Evolutionary conservation across 2,113 vertebrate species (phyloP).

Genomic region (Xerus inauris): DNA sequence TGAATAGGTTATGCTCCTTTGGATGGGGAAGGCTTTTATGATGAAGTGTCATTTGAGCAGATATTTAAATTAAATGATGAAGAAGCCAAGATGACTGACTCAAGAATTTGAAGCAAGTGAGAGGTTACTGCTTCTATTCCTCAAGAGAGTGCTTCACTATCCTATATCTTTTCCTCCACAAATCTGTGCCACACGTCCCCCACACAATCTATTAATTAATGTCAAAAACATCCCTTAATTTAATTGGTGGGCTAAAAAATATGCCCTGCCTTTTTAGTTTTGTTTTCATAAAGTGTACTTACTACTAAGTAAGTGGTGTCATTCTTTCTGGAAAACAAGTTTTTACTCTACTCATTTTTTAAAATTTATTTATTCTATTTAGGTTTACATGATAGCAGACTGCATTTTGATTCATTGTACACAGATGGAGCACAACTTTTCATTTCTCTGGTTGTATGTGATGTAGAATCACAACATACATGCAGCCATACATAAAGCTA

Average conservation of each 20-base stretch:
- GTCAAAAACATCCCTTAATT: not conserved
- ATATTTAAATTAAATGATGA: not conserved
- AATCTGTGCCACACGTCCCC: not conserved
- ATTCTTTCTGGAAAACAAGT: too few relatives aligned
- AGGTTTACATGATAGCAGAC: too few relatives aligned
- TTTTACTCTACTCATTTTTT: too few relatives aligned
- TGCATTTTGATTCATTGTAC: too few relatives aligned
- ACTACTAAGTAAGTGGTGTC: too few relatives aligned
- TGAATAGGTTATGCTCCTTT: not conserved
- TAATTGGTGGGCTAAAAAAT: conserved; percentile 16
- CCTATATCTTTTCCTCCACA: not conserved
- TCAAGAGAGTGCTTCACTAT: not conserved
- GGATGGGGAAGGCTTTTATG: not conserved
- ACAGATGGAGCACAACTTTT: too few relatives aligned
- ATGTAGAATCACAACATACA: too few relatives aligned
- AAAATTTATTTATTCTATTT: too few relatives aligned
- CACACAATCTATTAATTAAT: not conserved
- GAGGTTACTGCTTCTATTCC: not conserved
- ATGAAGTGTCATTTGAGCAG: not conserved
- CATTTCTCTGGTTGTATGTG: too few relatives aligned
- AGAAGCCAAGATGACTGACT: not conserved
- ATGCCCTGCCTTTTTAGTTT: too few relatives aligned
- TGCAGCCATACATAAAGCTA: too few relatives aligned
- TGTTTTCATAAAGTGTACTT: too few relatives aligned
- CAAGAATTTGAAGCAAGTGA: conserved; percentile 4